Evolutionary conservation across 2,888 invertebrate species (phyloP).

Genomic region (Leistus spinibarbis): DNA sequence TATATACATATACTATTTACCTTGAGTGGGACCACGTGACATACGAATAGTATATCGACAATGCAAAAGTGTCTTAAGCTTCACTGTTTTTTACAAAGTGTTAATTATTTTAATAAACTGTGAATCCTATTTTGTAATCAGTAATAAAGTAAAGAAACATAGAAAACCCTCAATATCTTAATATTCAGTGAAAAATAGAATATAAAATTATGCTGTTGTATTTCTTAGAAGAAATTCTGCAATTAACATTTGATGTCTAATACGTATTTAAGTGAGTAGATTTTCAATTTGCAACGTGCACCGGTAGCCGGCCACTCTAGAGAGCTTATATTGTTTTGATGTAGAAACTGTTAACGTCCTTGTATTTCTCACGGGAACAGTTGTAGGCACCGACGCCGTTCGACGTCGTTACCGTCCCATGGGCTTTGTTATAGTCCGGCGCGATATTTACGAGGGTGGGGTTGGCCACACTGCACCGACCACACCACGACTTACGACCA

Average conservation of each 20-base stretch:
- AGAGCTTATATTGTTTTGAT: constrained; percentile 22
- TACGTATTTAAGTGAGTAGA: neutral
- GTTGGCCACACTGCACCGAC: neutral
- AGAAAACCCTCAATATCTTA: no score
- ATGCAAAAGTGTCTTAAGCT: no score
- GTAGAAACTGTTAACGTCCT: constrained; percentile 20
- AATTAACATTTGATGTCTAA: neutral
- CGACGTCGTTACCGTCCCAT: constrained; percentile 17
- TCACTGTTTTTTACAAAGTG: no score
- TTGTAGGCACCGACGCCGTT: constrained; percentile 3
- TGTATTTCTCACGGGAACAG: constrained; percentile 23
- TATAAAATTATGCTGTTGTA: no score
- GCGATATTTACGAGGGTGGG: constrained; percentile 24
- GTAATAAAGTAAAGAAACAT: no score
- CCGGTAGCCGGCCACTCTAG: neutral
- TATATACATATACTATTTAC: no score
- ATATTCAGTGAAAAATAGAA: no score
- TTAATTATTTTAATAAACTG: no score
- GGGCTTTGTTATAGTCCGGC: constrained; percentile 27
- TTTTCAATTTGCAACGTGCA: constrained; percentile 1
- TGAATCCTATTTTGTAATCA: no score
- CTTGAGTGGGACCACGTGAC: no score
- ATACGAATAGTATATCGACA: no score
- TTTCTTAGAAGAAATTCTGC: neutral
- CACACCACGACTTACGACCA: neutral